Evolutionary conservation across 2,888 invertebrate genomes (phyloP).

Genomic region (Limnephilus rhombicus): DNA sequence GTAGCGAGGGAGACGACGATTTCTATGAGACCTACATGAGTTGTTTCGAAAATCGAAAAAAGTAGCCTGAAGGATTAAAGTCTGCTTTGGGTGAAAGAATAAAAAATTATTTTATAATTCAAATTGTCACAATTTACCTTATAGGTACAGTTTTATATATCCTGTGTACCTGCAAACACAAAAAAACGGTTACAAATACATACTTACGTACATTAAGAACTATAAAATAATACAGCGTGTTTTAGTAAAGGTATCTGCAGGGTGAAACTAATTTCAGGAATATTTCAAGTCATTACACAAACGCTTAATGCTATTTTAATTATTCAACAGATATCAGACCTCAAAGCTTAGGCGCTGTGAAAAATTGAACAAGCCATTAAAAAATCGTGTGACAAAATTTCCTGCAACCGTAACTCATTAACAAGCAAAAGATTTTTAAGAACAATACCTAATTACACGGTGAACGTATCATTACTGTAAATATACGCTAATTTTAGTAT

Average conservation of each 20-base stretch:
- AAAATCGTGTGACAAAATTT: slow-evolving; percentile 19
- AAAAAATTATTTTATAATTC: not conserved
- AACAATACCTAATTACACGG: not conserved
- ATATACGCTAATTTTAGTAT: not conserved
- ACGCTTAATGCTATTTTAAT: slow-evolving; percentile 39
- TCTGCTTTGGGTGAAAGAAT: not conserved
- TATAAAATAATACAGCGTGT: not conserved
- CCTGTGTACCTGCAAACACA: not conserved
- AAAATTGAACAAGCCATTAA: slow-evolving; percentile 20
- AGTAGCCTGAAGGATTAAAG: too few species aligned
- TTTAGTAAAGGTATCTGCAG: not conserved
- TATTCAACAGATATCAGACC: slow-evolving; percentile 8
- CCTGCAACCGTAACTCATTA: not conserved
- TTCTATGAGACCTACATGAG: too few species aligned
- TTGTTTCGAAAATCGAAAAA: too few species aligned
- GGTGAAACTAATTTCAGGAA: slow-evolving; percentile 24
- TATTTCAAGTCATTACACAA: not conserved
- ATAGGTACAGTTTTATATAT: not conserved
- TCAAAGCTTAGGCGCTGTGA: slow-evolving; percentile 19
- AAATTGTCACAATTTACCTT: not conserved
- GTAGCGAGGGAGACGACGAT: too few species aligned
- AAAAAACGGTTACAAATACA: not conserved
- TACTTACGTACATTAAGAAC: not conserved
- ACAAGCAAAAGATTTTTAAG: not conserved
- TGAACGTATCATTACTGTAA: not conserved